Evolutionary conservation across 2,113 vertebrate genomes (phyloP).

Genomic region (Myocastor coypus): DNA sequence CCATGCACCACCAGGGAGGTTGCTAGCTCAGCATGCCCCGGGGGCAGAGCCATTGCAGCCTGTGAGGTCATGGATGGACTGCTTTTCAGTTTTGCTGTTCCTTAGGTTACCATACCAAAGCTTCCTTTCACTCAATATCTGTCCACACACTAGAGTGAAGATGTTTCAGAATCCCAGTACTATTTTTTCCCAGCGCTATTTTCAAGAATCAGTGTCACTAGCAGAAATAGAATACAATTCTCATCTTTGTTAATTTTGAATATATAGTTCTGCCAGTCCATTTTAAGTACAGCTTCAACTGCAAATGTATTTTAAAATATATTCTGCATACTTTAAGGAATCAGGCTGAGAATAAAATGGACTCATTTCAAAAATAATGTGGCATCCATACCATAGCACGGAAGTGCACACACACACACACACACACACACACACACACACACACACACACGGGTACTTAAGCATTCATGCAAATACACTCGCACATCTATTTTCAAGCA

Average conservation of each 20-base stretch:
- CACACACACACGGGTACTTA: background rate
- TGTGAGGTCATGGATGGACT: background rate
- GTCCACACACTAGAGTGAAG: background rate
- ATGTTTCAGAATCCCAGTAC: background rate
- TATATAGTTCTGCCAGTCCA: conserved; percentile 12
- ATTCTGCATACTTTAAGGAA: background rate
- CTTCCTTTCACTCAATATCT: background rate
- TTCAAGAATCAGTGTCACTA: background rate
- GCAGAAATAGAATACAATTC: background rate
- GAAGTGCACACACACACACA: background rate
- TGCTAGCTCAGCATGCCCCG: too few species aligned
- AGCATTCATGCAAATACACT: background rate
- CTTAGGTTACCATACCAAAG: background rate
- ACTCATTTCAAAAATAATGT: background rate
- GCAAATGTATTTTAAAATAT: conserved; percentile 5
- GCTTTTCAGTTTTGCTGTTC: background rate
- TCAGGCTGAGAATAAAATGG: background rate
- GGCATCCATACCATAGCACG: background rate
- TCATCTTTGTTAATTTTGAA: conserved; percentile 19
- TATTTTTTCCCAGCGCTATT: background rate
- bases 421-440: background rate
- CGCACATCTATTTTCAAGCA: background rate
- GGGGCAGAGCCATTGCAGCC: too few species aligned
- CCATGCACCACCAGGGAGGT: too few species aligned
- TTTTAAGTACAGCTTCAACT: background rate